These are phyloP conservation scores for Catocala fraxini DNA, from an alignment of 2,888 invertebrate genomes.

Conservation along the genomic window DNA sequence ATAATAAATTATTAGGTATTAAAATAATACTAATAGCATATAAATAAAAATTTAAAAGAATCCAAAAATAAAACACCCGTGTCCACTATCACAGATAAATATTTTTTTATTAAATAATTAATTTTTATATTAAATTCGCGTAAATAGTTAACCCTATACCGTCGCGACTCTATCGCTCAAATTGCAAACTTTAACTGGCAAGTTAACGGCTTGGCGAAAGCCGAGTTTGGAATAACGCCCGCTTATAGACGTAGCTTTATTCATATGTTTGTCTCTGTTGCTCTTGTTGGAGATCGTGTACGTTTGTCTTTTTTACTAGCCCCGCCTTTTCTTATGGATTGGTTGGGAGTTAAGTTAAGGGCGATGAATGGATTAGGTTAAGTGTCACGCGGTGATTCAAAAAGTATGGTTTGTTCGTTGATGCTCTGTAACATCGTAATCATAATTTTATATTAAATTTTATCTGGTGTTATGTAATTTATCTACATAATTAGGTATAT, in stretches of 20 bases:
- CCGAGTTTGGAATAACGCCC: constrained; percentile 49
- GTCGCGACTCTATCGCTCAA: constrained; percentile 44
- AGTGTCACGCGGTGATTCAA: constrained; percentile 38
- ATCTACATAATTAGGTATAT: no score
- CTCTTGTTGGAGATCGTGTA: constrained; percentile 20
- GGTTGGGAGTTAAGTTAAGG: constrained; percentile 50
- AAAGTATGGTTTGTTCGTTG: constrained; percentile 27
- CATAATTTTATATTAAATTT: constrained; percentile 16
- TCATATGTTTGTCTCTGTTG: constrained; percentile 43
- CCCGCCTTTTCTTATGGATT: constrained; percentile 63
- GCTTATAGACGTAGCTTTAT: constrained; percentile 51
- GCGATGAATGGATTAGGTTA: constrained; percentile 50
- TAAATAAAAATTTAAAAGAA: constrained; percentile 4
- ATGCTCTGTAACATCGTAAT: constrained; percentile 17
- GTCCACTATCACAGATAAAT: constrained; percentile 21
- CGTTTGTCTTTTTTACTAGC: constrained; percentile 52
- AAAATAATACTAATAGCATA: neutral
- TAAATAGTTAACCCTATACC: constrained; percentile 42
- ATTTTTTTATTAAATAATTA: constrained; percentile 10
- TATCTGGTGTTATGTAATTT: neutral
- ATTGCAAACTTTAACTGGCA: constrained; percentile 61
- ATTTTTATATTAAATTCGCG: constrained; percentile 23
- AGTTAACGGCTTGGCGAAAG: constrained; percentile 35
- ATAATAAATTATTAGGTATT: constrained; percentile 2
- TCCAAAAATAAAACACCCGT: neutral